Percentiles rank a stretch among this genome's conserved stretches.
phyloP scores from a whole-genome alignment of 2,113 vertebrate genomes.

The Pipa parva region DNA sequence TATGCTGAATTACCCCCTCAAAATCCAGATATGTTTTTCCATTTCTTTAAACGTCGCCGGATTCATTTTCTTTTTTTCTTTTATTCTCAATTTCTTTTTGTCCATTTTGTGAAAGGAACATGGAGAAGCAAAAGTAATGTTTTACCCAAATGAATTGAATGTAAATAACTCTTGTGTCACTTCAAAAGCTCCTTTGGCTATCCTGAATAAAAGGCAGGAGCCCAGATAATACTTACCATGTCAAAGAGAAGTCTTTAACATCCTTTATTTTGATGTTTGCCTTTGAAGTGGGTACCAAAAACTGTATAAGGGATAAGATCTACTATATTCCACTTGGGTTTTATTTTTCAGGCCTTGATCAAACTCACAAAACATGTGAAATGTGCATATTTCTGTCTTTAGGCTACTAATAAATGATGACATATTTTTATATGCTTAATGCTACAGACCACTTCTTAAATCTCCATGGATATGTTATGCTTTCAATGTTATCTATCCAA shows the following conservation, averaged over 20 bases:
- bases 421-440: background rate
- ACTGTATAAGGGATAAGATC: slow-evolving; percentile 13
- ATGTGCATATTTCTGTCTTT: slow-evolving; percentile 18
- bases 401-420: slow-evolving; percentile 20
- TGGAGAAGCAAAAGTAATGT: slow-evolving; percentile 23
- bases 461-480: background rate
- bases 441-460: background rate
- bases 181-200: slow-evolving; percentile 36
- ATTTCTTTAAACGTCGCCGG: background rate
- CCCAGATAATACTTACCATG: slow-evolving; percentile 26
- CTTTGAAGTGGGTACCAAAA: slow-evolving; percentile 31
- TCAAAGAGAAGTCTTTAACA: slow-evolving; percentile 22
- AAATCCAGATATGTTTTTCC: no score
- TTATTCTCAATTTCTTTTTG: slow-evolving; percentile 13
- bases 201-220: slow-evolving; percentile 14
- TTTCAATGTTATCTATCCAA: background rate
- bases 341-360: slow-evolving; percentile 33
- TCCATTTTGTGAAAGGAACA: slow-evolving; percentile 19
- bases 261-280: slow-evolving; percentile 29
- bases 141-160: slow-evolving; percentile 19
- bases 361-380: slow-evolving; percentile 20
- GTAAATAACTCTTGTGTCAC: slow-evolving; percentile 25
- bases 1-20: no score
- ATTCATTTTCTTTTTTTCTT: no score
- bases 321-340: slow-evolving; percentile 25